These are phyloP conservation scores for Cynodonichthys magdalenae DNA, from an alignment of 2,797 vertebrate species.

Conservation along the genomic window DNA sequence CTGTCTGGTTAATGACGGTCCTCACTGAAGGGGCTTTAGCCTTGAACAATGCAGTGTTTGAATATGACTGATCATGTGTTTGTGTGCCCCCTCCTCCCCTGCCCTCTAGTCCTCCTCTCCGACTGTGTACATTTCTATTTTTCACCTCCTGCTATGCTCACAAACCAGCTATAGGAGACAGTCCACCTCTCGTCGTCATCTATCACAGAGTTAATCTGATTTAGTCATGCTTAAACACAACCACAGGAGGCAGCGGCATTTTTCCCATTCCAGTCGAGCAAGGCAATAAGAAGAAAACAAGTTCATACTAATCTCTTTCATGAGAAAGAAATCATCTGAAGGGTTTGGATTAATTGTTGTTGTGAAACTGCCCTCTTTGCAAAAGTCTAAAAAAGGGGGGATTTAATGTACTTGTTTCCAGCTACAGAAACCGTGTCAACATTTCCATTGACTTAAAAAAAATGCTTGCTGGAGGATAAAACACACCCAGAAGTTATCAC, in stretches of 20 bases:
- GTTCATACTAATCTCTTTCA: conserved; percentile 43
- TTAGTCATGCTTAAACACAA: conserved; percentile 4
- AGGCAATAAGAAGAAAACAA: conserved; percentile 19
- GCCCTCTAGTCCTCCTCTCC: conserved; percentile 32
- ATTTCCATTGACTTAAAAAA: conserved; percentile 1
- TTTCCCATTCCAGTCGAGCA: conserved; percentile 23
- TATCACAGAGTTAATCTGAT: conserved; percentile 5
- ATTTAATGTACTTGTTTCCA: conserved; percentile 10
- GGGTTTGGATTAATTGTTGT: conserved; percentile 36
- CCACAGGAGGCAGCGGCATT: conserved; percentile 9
- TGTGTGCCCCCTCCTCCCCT: conserved; percentile 11
- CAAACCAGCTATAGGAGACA: conserved; percentile 2
- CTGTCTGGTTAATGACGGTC: conserved; percentile 39
- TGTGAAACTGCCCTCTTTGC: conserved; percentile 41
- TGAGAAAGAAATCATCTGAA: conserved; percentile 31
- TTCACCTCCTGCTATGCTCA: conserved; percentile 2
- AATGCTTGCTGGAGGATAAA: neutral
- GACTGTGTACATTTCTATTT: conserved; percentile 20
- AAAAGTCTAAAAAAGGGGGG: conserved; percentile 14
- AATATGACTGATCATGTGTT: conserved; percentile 64
- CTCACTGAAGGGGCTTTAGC: conserved; percentile 36
- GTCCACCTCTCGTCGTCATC: conserved; percentile 1
- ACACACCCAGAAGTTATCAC: conserved; percentile 1
- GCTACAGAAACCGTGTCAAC: conserved; percentile 3
- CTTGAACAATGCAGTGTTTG: conserved; percentile 62